Conservation (phyloP, 2,888 invertebrate species). For the Oconnorella tubifera region DNA sequence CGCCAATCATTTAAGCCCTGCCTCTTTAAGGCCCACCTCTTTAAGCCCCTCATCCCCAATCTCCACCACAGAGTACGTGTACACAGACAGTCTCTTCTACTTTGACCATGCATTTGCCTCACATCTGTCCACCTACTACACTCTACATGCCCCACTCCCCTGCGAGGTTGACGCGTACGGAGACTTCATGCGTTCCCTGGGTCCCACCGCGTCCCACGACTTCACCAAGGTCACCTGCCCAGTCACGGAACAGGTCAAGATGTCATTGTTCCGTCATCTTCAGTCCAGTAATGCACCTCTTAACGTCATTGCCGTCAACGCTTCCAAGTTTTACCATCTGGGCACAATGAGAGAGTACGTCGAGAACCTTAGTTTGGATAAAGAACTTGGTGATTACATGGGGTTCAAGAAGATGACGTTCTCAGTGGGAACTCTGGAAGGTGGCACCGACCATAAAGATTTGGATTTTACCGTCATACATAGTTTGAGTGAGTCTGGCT, state of each 20-base stretch:
- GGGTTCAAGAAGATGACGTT: conserved; percentile 43
- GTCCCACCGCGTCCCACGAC: conserved; percentile 42
- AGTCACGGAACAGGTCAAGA: no score
- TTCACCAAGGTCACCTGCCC: conserved; percentile 45
- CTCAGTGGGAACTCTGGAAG: conserved; percentile 15
- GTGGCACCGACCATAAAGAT: no score
- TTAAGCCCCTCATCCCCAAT: no score
- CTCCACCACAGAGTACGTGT: no score
- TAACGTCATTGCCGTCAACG: conserved; percentile 50
- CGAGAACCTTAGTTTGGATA: conserved; percentile 46
- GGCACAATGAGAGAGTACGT: conserved; percentile 57
- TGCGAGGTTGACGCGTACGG: conserved; percentile 59
- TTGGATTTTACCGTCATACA: conserved; percentile 55
- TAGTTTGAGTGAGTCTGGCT: conserved; percentile 39
- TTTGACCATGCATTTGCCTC: conserved; percentile 52
- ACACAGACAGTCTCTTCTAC: conserved; percentile 59
- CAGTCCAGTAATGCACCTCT: conserved; percentile 44
- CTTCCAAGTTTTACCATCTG: conserved; percentile 57
- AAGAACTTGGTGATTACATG: conserved; percentile 40
- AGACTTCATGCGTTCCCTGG: conserved; percentile 58
- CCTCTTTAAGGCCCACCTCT: no score
- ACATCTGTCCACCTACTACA: conserved; percentile 49
- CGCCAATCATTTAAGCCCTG: no score
- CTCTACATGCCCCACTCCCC: conserved; percentile 43
- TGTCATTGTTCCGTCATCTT: neutral